A percentile compares a stretch with the other conserved stretches of the same genome.
Conservation (phyloP, 92 coral and sea anemone genomes). For the Muricea muricata region DNA sequence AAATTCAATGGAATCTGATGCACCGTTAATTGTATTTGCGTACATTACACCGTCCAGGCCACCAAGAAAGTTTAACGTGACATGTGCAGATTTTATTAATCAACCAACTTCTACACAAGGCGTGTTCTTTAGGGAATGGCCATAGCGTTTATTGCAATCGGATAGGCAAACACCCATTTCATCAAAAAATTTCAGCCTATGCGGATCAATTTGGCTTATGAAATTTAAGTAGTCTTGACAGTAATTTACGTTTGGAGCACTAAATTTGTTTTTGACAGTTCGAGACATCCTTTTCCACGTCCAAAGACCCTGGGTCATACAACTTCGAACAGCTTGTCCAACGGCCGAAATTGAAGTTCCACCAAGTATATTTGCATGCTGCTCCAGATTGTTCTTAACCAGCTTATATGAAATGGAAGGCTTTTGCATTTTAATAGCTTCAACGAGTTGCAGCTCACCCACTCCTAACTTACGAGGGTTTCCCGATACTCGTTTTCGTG, state of each 20-base stretch:
- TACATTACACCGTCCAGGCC: constrained; percentile 62
- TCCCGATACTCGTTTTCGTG: constrained; percentile 40
- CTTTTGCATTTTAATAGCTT: constrained; percentile 52
- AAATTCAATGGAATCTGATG: constrained; percentile 51
- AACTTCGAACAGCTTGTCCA: constrained; percentile 36
- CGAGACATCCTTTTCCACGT: constrained; percentile 34
- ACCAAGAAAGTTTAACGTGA: constrained; percentile 58
- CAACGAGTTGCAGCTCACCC: constrained; percentile 55
- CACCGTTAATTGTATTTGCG: constrained; percentile 57
- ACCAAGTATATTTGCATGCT: constrained; percentile 47
- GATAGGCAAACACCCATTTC: constrained; percentile 62
- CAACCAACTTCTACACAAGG: constrained; percentile 61
- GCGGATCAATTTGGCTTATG: constrained; percentile 61
- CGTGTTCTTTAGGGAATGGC: constrained; percentile 35
- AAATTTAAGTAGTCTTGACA: constrained; percentile 55
- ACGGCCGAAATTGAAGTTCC: constrained; percentile 49
- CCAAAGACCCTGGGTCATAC: constrained; percentile 25
- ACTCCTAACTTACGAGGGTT: constrained; percentile 40
- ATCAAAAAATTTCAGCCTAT: constrained; percentile 60
- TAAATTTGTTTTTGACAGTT: constrained; percentile 3
- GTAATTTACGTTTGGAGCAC: constrained; percentile 47
- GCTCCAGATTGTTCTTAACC: constrained; percentile 19
- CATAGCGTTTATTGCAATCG: too few relatives aligned
- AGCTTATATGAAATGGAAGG: constrained; percentile 47
- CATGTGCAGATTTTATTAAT: constrained; percentile 43